A percentile compares a stretch with the other conserved stretches of the same genome.
Conservation (phyloP, 2,888 invertebrate genomes). For the Drosophila eohydei region DNA sequence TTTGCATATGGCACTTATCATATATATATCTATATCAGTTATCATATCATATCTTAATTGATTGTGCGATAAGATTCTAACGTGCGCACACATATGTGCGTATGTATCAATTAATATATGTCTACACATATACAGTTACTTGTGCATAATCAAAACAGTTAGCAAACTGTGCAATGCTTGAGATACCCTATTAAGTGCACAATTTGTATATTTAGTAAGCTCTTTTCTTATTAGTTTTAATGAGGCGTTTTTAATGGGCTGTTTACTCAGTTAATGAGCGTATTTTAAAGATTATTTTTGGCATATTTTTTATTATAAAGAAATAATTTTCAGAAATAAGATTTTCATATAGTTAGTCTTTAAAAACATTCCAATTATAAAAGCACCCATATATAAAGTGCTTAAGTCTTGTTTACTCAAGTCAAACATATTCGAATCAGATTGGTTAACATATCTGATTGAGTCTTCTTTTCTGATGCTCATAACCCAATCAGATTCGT, state of each 20-base stretch:
- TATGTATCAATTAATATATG: slow-evolving; percentile 46
- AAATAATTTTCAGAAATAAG: not conserved
- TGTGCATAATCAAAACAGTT: slow-evolving; percentile 10
- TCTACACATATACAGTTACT: not conserved
- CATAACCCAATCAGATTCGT: no score
- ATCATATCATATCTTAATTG: slow-evolving; percentile 71
- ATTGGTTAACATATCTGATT: no score
- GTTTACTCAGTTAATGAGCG: not conserved
- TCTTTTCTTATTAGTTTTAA: not conserved
- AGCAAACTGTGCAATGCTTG: not conserved
- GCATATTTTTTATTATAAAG: not conserved
- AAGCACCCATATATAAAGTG: no score
- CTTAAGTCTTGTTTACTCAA: no score
- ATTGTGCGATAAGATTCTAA: slow-evolving; percentile 55
- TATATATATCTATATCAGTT: slow-evolving; percentile 34
- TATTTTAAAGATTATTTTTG: not conserved
- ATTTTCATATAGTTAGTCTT: no score
- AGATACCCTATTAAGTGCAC: slow-evolving; percentile 24
- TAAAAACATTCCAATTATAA: no score
- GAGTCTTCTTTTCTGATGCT: no score
- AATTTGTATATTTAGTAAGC: not conserved
- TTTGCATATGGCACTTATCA: slow-evolving; percentile 57
- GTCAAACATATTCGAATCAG: no score
- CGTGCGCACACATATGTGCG: not conserved
- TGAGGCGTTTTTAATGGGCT: not conserved